phyloP scores from a whole-genome alignment of 1,140 invertebrate genomes.

The Doryteuthis pealeii region DNA sequence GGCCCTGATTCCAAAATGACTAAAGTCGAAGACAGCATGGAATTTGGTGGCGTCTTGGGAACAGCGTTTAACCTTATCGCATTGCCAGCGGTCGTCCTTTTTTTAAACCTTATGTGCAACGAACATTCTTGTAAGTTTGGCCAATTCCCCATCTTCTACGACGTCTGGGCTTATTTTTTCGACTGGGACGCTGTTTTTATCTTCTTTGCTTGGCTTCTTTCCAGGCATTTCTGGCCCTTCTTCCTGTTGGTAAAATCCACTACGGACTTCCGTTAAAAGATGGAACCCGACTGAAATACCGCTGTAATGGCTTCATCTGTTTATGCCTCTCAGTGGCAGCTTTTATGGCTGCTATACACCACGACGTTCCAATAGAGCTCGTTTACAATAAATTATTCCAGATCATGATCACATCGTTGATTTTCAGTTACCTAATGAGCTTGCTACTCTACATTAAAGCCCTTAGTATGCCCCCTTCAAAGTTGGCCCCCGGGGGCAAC shows the following conservation, averaged over 20 bases:
- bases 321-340: slow-evolving; percentile 52
- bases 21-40: slow-evolving; percentile 14
- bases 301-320: slow-evolving; percentile 50
- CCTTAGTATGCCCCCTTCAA: slow-evolving; percentile 62
- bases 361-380: slow-evolving; percentile 44
- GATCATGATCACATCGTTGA: slow-evolving; percentile 64
- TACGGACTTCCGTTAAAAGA: slow-evolving; percentile 43
- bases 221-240: slow-evolving; percentile 47
- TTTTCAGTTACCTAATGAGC: slow-evolving; percentile 65
- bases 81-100: slow-evolving; percentile 44
- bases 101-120: slow-evolving; percentile 47
- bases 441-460: slow-evolving; percentile 66
- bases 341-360: slow-evolving; percentile 47
- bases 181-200: slow-evolving; percentile 46
- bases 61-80: slow-evolving; percentile 44
- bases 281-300: slow-evolving; percentile 46
- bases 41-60: slow-evolving; percentile 55
- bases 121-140: slow-evolving; percentile 32
- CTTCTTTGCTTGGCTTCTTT: slow-evolving; percentile 53
- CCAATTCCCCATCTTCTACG: slow-evolving; percentile 34
- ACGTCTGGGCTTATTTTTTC: slow-evolving; percentile 37
- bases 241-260: slow-evolving; percentile 51
- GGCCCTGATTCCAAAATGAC: no score
- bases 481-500: slow-evolving; percentile 71
- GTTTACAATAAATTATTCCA: slow-evolving; percentile 58